phyloP scores from a whole-genome alignment of 2,113 vertebrate species.

The Emydura subglobosa region DNA sequence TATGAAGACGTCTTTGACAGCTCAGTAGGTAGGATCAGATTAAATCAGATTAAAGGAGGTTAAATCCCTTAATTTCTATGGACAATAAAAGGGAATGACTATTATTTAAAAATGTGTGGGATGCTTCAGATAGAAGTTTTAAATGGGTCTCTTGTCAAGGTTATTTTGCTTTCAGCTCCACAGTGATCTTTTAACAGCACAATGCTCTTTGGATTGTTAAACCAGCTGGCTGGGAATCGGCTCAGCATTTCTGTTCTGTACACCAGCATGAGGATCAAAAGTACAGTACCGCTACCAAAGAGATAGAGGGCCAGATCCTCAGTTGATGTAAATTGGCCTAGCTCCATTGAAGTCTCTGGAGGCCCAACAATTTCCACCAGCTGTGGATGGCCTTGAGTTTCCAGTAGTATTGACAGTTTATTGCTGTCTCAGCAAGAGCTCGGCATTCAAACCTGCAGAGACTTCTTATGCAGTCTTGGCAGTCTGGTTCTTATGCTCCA shows the following conservation, averaged over 20 bases:
- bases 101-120: neutral
- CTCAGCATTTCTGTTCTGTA: neutral
- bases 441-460: neutral
- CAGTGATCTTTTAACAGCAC: neutral
- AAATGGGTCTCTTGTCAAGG: neutral
- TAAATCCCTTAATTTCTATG: neutral
- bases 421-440: neutral
- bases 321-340: neutral
- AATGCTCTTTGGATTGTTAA: neutral
- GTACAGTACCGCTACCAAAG: no score
- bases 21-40: neutral
- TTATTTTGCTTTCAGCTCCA: neutral
- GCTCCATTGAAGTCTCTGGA: neutral
- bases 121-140: neutral
- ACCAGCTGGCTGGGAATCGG: neutral
- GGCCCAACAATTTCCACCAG: slow-evolving; percentile 9
- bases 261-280: neutral
- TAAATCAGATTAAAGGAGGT: neutral
- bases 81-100: neutral
- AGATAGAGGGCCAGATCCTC: neutral
- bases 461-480: neutral
- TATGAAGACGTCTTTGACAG: neutral
- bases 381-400: slow-evolving; percentile 46
- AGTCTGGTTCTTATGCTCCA: neutral
- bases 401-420: neutral